Percentiles rank a stretch among this genome's conserved stretches.
Evolutionary conservation across 2,888 invertebrate species (phyloP).

Genomic region (Pyrgus malvae): DNA sequence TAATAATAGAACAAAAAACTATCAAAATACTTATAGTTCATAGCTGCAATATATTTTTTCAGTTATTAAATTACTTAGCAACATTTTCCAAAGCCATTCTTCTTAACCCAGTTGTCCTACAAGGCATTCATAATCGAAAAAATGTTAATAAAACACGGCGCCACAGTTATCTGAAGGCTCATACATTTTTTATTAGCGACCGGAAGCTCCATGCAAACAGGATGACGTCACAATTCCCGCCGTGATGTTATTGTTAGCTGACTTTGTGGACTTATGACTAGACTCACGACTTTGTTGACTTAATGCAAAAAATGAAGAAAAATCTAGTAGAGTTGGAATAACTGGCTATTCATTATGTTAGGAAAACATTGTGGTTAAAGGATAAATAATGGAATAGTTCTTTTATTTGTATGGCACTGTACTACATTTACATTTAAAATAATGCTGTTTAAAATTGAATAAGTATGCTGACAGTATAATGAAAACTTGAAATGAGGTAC

Average conservation of each 20-base stretch:
- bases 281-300: too few relatives aligned
- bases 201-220: conserved; percentile 40
- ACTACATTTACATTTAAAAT: too few relatives aligned
- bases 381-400: neutral
- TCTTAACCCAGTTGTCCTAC: too few relatives aligned
- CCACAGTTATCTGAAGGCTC: conserved; percentile 11
- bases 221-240: conserved; percentile 35
- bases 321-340: neutral
- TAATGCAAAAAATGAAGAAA: conserved; percentile 8
- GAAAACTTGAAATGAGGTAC: too few relatives aligned
- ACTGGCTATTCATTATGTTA: conserved; percentile 9
- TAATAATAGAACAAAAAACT: too few relatives aligned
- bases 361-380: neutral
- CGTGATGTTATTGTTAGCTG: too few relatives aligned
- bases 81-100: too few relatives aligned
- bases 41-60: too few relatives aligned
- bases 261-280: conserved; percentile 14
- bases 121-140: neutral
- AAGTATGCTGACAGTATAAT: too few relatives aligned
- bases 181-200: conserved; percentile 27
- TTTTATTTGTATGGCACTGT: neutral
- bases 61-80: too few relatives aligned
- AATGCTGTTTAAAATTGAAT: too few relatives aligned
- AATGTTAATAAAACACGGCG: neutral
- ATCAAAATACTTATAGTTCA: too few relatives aligned